Base-by-base conservation (phyloP, 2,113 vertebrate genomes). In the Amblyornis subalaris region DNA sequence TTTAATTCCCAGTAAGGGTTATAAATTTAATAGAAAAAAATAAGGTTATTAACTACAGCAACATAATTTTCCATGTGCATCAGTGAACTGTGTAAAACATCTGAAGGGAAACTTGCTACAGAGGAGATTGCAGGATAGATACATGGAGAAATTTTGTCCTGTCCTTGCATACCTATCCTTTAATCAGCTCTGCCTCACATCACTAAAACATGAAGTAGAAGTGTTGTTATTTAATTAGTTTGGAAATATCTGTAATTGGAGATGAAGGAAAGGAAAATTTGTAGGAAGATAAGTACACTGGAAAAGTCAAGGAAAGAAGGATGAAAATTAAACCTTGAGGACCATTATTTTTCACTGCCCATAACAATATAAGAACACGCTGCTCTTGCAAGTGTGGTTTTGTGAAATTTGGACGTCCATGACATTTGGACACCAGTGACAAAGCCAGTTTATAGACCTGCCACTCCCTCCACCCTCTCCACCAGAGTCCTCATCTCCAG, bases 1-100 rank as follows among this genome's bases (percentile, higher is more conserved):
- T 94, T 92, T 90, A 92, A 95, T 92, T 94, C 90, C 87, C 1
- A 0, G 74, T 80, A 90, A 95, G 61, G 85, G 83, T 85, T 95
- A 93, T 95, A 92, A 85, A 95, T 97, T 95, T 96, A 93, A 84
- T 80, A 82, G 88, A 90, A 96, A 85, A 94, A 94, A 97, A 95
- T 93, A 85, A 95, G 77, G 89, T 96, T 96, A 96, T 96, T 96
- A 94, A 94, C 94, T 95, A 89, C 31, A 87, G 92, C 93, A 93
- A 89, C 90, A 94, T 94, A 94, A 95, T 96, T 95, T 97, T 94
- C 89, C 93, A 83, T 53, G 83, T 94, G 92, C 84, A 95, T 42
- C 92, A 96, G 66, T 95, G 94, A 96, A 92, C 93, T 88, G 93
- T 96, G 91, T 95, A 96, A 95, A 94, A 95, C 88, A 83, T 93